Evolutionary conservation across 2,113 vertebrate genomes (phyloP), one percentile per base, ranked within the genome.

Genomic region (Nesoenas mayeri): DNA sequence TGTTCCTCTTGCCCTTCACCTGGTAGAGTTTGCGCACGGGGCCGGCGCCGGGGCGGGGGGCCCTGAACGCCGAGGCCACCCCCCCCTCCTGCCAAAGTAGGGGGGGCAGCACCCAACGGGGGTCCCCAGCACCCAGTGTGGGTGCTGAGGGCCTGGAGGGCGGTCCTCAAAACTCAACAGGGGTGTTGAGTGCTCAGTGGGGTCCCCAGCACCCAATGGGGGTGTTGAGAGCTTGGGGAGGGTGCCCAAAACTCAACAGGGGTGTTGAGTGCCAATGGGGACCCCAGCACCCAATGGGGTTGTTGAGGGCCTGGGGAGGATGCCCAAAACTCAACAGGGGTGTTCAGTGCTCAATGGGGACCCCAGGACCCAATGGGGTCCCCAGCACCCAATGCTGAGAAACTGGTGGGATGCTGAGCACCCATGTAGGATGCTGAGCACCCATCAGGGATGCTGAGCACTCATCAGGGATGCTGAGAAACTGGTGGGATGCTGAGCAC

Each of bases 1-100:
- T 98, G 79, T 99, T 99, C 93, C 98, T 98, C 80, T 98, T 99
- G 53, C 99, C 99, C 90, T 99, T 99, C 91, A 99, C 98, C 91
- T 99, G 99, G 97, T 99, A 99, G 32, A 99, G 96, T 53, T 97
- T 97, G 58, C 74, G 98, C 75, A 97, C 62, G 11, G 95, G 44
- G 6, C 70, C 26, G 0, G 96, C 31, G 5, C 79, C 10, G 0
- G 80, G 15, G 6, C 34, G n/a, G 11, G 81, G 26, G 60, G 65
- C 32, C 78, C 88, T 96, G 51, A 98, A 98, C 0, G 97, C 97
- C 0, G 96, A 98, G 36, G 97, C 97, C 87, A 98, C 97, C 0
- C 98, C 96, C 0, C 98, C 98, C 10, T 98, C 98, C 98, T 98
- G 88, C 42, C 12, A 3, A 53, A 28, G 65, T 7, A 3, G 18